A percentile compares a stretch with the other conserved stretches of the same genome.
Conservation (phyloP, 2,113 vertebrate species). For the Eubucco bourcierii region DNA sequence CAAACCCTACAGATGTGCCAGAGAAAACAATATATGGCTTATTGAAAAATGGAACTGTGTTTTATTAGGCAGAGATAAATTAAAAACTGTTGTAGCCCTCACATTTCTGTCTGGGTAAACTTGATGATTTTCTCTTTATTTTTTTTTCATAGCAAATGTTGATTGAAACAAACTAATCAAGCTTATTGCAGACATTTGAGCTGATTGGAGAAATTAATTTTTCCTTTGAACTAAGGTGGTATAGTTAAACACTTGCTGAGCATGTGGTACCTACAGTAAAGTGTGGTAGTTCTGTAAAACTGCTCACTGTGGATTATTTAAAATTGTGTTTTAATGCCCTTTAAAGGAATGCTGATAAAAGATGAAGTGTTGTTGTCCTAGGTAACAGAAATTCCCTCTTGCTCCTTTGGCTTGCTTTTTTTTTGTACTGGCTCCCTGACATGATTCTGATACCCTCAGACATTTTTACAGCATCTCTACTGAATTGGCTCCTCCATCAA, state of each 20-base stretch:
- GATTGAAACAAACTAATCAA: not conserved
- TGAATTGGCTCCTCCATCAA: not conserved
- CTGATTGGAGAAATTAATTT: not conserved
- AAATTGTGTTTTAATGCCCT: not conserved
- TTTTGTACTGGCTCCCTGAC: not conserved
- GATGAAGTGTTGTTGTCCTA: not conserved
- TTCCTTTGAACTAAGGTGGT: not conserved
- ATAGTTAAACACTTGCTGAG: not conserved
- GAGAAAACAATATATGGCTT: conserved; percentile 5
- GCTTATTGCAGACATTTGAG: not conserved
- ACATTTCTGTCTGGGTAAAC: not conserved
- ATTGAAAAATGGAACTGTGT: conserved; percentile 24
- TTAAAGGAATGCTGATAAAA: not conserved
- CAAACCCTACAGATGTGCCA: conserved; percentile 1
- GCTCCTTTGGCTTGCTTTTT: not conserved
- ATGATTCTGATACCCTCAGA: not conserved
- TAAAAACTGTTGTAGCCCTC: not conserved
- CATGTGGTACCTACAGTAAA: not conserved
- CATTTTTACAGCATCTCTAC: not conserved
- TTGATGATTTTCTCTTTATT: not conserved
- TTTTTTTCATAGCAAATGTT: not conserved
- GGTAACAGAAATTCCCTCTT: not conserved
- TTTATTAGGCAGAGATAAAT: conserved; percentile 14
- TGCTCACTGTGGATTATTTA: not conserved
- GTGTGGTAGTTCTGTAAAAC: not conserved